Base-by-base conservation (phyloP, 1,140 invertebrate genomes). In the Portunus trituberculatus region DNA sequence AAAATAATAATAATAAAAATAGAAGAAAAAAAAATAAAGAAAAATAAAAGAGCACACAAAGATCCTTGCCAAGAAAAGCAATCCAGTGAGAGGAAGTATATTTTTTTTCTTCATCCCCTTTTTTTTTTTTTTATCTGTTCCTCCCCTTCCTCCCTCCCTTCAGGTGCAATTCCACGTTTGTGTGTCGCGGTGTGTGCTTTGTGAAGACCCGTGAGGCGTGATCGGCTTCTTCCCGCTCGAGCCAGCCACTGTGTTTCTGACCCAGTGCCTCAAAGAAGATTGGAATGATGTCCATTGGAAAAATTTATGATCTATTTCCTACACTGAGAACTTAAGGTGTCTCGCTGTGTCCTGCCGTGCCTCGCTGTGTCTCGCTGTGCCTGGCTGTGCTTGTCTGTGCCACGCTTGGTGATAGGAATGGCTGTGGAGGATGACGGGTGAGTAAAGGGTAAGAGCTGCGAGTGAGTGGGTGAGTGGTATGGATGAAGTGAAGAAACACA, bases 241-340 rank as follows among this genome's bases (percentile, higher is more conserved):
- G 0, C n/a, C 67, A 76, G n/a, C 67, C 67, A 76, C 67, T n/a
- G 20, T 76, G 20, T 76, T 76, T n/a, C 67, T 76, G 67, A 76
- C 67, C 67, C 67, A 76, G 12, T 76, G 67, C 67, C 67, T 76
- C 67, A 7, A 76, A 76, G 20, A 76, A 25, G 67, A 76, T 76
- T n/a, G 67, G 25, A 76, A 76, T n/a, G 67, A 76, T 76, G 67
- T 20, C 67, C 25, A 76, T n/a, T 76, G 67, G n/a, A 76, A 76
- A 76, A 25, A 76, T n/a, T n/a, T n/a, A 76, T 76, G 67, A 76
- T n/a, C 16, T 76, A 76, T 76, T 76, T 76, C 67, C 67, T 76
- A 76, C 20, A 7, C 67, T 20, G n/a, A 76, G 20, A 76, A 8
- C 67, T n/a, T 20, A 76, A n/a, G n/a, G 67, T 76, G n/a, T 2